Evolutionary conservation across 2,113 vertebrate species (phyloP).

Genomic region (Sinosuthora webbiana): DNA sequence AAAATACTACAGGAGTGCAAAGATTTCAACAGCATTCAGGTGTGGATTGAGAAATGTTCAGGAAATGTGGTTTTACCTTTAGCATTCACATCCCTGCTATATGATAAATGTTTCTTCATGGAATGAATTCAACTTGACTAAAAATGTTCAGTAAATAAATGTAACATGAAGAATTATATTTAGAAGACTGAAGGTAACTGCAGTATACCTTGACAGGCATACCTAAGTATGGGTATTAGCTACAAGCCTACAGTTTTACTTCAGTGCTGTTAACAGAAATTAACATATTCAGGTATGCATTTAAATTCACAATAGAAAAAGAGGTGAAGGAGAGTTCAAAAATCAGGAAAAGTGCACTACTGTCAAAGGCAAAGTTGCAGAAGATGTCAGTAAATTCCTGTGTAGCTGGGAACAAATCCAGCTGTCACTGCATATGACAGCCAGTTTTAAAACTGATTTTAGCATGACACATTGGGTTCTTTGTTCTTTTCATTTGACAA

Average conservation of each 20-base stretch:
- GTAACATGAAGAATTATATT: background rate
- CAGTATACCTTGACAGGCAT: background rate
- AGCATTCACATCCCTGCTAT: background rate
- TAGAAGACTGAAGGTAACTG: background rate
- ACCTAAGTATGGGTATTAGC: background rate
- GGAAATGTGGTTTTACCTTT: background rate
- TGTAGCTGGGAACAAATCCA: background rate
- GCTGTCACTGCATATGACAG: background rate
- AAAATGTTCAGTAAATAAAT: background rate
- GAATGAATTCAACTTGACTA: background rate
- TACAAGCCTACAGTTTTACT: background rate
- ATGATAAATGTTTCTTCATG: background rate
- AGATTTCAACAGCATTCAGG: background rate
- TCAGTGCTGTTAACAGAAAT: background rate
- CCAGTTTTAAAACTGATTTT: background rate
- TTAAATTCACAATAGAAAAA: background rate
- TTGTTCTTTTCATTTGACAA: background rate
- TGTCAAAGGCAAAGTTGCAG: background rate
- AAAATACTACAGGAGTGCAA: background rate
- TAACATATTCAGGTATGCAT: background rate
- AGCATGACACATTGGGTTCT: background rate
- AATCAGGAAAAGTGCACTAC: background rate
- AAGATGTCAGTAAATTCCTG: background rate
- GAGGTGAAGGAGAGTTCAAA: background rate
- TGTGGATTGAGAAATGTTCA: background rate